Evolutionary conservation across 2,888 invertebrate genomes (phyloP), one percentile per base, ranked within the genome.

Genomic region (Linnaemya tessellans): DNA sequence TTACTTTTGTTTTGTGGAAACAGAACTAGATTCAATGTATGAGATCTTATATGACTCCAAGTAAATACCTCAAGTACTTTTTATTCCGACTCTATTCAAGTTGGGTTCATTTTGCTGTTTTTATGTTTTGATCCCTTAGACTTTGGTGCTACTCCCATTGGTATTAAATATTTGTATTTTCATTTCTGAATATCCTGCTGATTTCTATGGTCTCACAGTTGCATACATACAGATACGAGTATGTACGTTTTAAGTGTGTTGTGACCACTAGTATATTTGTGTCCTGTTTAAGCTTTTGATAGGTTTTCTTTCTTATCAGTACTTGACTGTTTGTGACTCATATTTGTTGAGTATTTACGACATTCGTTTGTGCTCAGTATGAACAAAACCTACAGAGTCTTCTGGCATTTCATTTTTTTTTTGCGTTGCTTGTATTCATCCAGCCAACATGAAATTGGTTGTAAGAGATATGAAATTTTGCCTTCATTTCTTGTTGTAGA

Each of bases 261-360:
- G 20, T 68, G 73, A 60, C 54, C 62, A 58, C 30, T 58, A 11
- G 15, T 71, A 8, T 22, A 54, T 46, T 41, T 38, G 68, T 80
- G 84, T 68, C 58, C 81, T 77, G 81, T 71, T 85, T 85, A 81
- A 85, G 83, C 85, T 85, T 82, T 85, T 85, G 85, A 85, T 85
- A 80, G 87, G 85, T 81, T 81, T 84, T 80, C 81, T 85, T 87
- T 79, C 87, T 87, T 85, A 87, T 87, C 87, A 87, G 81, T 73
- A 71, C 67, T 84, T 80, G 80, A 84, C 82, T 87, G 84, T 84
- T 82, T 85, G 60, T 85, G 85, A 85, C 82, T 85, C 79, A 85
- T 85, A 85, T 85, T 85, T 85, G 79, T 84, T 84, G 80, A 77
- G 49, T 84, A 86, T 86, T 83, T 83, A 84, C 80, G 77, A 86